Base-by-base conservation (phyloP, 2,113 vertebrate species). In the Sprattus sprattus region DNA sequence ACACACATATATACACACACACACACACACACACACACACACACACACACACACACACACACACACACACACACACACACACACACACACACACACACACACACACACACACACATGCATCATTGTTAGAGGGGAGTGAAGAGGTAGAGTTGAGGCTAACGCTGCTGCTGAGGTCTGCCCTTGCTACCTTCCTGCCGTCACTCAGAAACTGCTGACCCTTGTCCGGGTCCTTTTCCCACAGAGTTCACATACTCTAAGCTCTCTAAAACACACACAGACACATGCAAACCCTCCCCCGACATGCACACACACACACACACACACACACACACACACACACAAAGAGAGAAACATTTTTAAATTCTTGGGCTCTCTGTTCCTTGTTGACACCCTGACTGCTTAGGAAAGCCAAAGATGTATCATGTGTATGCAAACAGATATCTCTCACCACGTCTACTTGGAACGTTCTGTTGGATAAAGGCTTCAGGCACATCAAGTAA, bases 161-260 rank as follows among this genome's bases (percentile, higher is more conserved):
- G 49, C 78, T 1, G 45, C 22, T 81, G 81, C 82, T 83, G 32
- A 71, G 2, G n/a, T 5, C 86, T 88, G 87, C 86, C 83, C 60
- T 81, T 46, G 81, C 84, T 83, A 87, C 86, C 89, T 88, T 91
- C 83, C 88, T 83, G 85, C 82, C 86, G 83, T 91, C 87, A 78
- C 80, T 88, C 85, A 83, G 57, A 86, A 92, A 88, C 87, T 57
- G 28, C 89, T 87, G 87, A 90, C 84, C 86, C n/a, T 54, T 89
- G 57, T 86, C 39, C 44, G 45, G 82, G 52, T 52, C 46, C 57
- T 15, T 46, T 89, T 87, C 90, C 83, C 88, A 39, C 82, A 83
- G 47, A 84, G 22, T 32, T 39, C 84, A 28, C 45, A 86, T 83
- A 57, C 47, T 39, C 80, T 25, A 32, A 22, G 22, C 32, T 10